A percentile compares a stretch with the other conserved stretches of the same genome.
phyloP scores from a whole-genome alignment of 2,797 vertebrate genomes.

The Girardinus metallicus region DNA sequence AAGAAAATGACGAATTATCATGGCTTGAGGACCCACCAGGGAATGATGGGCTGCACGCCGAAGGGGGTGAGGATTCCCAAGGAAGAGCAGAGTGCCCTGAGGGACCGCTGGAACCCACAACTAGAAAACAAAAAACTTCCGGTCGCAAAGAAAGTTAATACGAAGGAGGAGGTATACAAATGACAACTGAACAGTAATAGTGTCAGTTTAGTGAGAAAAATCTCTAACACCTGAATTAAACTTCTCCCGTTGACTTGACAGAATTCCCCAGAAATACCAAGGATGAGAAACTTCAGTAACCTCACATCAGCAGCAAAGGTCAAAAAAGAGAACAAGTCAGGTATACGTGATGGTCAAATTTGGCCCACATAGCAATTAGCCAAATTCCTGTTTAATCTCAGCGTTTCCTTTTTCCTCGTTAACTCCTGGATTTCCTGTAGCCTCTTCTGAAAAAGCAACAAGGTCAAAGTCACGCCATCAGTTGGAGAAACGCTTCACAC shows the following conservation, averaged over 20 bases:
- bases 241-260: not conserved
- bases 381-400: not conserved
- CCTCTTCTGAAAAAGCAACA: not conserved
- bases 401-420: not conserved
- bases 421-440: not conserved
- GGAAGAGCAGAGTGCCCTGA: conserved; percentile 3
- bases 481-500: not conserved
- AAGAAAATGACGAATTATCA: conserved; percentile 25
- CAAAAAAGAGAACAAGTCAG: not conserved
- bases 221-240: not conserved
- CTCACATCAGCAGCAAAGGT: not conserved
- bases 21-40: conserved; percentile 42
- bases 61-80: conserved; percentile 4
- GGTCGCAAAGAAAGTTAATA: not conserved
- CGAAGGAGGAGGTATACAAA: conserved; percentile 17
- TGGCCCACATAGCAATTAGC: not conserved
- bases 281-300: fast-evolving
- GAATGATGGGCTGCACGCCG: conserved; percentile 32
- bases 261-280: not conserved
- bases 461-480: not conserved
- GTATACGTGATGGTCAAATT: conserved; percentile 8
- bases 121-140: not conserved
- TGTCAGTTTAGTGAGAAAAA: not conserved
- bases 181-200: not conserved
- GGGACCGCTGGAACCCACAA: not conserved